These are phyloP conservation scores for Pseudorectes ferrugineus DNA, from an alignment of 2,113 vertebrate genomes.

Conservation along the genomic window DNA sequence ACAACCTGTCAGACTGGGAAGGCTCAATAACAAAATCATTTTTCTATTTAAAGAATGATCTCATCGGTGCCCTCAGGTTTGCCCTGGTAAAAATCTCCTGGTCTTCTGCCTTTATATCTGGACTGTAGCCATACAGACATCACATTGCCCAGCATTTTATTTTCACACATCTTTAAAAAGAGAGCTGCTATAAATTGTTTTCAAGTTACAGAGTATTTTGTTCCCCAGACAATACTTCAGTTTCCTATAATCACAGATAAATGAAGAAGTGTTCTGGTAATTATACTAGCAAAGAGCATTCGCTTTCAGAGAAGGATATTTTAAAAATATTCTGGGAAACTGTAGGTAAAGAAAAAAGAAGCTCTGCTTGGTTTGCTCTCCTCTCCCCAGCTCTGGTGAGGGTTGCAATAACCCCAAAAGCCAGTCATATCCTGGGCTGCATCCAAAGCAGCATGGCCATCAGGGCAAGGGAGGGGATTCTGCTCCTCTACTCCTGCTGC, in stretches of 20 bases:
- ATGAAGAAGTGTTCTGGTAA: slow-evolving; percentile 20
- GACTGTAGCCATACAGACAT: background rate
- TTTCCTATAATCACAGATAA: slow-evolving; percentile 4
- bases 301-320: background rate
- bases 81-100: background rate
- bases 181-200: background rate
- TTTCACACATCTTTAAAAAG: background rate
- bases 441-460: background rate
- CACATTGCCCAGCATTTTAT: background rate
- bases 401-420: background rate
- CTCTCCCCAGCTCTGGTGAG: background rate
- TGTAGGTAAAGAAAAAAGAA: background rate
- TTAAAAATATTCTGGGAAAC: background rate
- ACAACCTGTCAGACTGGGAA: background rate
- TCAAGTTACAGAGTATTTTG: background rate
- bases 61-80: background rate
- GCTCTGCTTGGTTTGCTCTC: background rate
- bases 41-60: background rate
- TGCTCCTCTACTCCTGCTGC: background rate
- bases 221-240: background rate
- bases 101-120: background rate
- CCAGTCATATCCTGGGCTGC: background rate
- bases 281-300: background rate
- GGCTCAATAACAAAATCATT: background rate
- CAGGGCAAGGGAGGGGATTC: background rate